Evolutionary conservation across 1,140 invertebrate genomes (phyloP).

Genomic region (Chlorops oryzae): DNA sequence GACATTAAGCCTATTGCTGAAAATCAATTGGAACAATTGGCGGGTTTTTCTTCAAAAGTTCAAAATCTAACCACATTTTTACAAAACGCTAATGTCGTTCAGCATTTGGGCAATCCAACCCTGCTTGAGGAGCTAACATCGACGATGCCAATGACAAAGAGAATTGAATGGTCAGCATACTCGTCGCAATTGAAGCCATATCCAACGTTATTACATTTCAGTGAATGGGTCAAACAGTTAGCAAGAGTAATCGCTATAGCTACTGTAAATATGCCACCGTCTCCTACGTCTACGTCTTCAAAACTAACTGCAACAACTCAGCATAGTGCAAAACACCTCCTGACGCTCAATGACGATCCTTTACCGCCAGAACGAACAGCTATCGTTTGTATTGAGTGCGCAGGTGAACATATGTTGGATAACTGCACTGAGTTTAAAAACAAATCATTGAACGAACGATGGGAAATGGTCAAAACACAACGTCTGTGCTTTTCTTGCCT

Average conservation of each 20-base stretch:
- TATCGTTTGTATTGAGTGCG: neutral
- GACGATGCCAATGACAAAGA: slow-evolving; percentile 9
- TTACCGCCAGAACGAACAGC: neutral
- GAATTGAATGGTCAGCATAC: slow-evolving; percentile 5
- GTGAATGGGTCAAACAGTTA: too few species aligned
- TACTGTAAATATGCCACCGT: too few species aligned
- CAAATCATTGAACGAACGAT: neutral
- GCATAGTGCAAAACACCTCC: neutral
- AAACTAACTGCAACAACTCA: too few species aligned
- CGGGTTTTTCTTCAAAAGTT: slow-evolving; percentile 6
- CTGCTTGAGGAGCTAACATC: slow-evolving; percentile 2
- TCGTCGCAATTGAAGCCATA: neutral
- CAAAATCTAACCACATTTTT: slow-evolving; percentile 6
- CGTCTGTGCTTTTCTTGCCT: neutral
- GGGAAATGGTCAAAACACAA: neutral
- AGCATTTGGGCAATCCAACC: slow-evolving; percentile 5
- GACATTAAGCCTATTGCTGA: slow-evolving; percentile 5
- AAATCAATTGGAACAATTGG: slow-evolving; percentile 1
- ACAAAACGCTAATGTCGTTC: neutral
- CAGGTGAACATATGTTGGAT: neutral
- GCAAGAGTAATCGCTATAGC: too few species aligned
- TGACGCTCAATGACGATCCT: too few species aligned
- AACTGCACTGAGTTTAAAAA: neutral
- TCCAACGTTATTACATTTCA: neutral
- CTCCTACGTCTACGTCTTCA: too few species aligned